Evolutionary conservation across 1,140 invertebrate species (phyloP).

Genomic region (Araneus ventricosus): DNA sequence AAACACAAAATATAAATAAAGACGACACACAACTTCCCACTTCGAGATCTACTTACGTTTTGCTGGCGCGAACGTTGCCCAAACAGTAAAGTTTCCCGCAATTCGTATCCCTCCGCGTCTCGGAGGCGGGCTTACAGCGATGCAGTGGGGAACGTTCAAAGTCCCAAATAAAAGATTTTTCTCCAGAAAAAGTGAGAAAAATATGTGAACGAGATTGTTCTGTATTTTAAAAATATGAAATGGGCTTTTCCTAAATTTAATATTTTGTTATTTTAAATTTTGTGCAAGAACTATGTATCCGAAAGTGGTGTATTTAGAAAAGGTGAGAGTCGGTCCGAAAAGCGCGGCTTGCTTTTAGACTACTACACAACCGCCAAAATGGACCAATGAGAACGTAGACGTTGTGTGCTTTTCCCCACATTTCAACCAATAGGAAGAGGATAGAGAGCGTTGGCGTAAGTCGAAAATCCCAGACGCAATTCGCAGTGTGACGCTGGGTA

Average conservation of each 20-base stretch:
- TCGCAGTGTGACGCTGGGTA: conserved; percentile 47
- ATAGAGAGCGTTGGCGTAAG: conserved; percentile 61
- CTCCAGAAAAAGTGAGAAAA: neutral
- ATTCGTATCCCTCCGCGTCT: conserved; percentile 59
- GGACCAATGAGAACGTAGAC: conserved; percentile 27
- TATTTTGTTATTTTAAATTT: conserved; percentile 9
- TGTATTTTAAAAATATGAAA: neutral
- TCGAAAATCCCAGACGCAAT: conserved; percentile 1
- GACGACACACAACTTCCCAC: conserved; percentile 10
- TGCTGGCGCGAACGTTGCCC: conserved; percentile 67
- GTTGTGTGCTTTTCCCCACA: conserved; percentile 46
- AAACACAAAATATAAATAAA: conserved; percentile 68
- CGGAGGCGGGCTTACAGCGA: conserved; percentile 26
- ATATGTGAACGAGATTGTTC: neutral
- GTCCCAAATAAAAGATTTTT: no score
- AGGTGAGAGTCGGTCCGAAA: neutral
- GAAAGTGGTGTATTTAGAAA: neutral
- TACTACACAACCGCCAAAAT: neutral
- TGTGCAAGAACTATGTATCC: conserved; percentile 30
- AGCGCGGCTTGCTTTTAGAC: neutral
- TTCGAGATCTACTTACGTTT: conserved; percentile 48
- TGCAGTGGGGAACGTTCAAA: conserved; percentile 15
- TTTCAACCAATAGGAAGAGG: conserved; percentile 34
- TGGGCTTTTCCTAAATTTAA: neutral
- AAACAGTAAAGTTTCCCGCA: conserved; percentile 73